Evolutionary conservation across 2,113 vertebrate genomes (phyloP).

Genomic region (Elachura formosa): DNA sequence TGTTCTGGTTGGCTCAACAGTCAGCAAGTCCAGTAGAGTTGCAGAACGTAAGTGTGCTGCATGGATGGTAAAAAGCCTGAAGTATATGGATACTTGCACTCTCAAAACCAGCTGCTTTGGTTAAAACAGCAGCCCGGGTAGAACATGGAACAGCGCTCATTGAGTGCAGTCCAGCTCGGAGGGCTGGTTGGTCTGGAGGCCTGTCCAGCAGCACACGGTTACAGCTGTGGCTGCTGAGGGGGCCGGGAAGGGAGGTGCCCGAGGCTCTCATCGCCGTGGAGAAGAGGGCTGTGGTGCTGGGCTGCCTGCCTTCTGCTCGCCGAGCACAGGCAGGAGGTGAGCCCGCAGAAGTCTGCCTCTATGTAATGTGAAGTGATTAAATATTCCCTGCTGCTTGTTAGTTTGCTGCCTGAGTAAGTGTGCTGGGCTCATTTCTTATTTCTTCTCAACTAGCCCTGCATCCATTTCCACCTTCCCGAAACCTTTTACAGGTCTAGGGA

Average conservation of each 20-base stretch:
- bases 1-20: not conserved
- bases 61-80: not conserved
- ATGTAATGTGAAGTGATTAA: constrained; percentile 7
- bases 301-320: not conserved
- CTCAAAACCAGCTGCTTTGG: not conserved
- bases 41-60: accelerated
- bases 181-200: no score
- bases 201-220: not conserved
- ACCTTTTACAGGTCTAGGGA: constrained; percentile 86
- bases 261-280: not conserved
- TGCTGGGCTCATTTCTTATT: constrained; percentile 62
- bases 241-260: not conserved
- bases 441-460: constrained; percentile 77
- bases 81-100: no score
- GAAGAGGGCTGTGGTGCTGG: not conserved
- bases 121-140: not conserved
- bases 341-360: not conserved
- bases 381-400: constrained; percentile 45
- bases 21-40: not conserved
- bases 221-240: not conserved
- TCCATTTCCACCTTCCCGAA: constrained; percentile 88
- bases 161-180: not conserved
- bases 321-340: not conserved
- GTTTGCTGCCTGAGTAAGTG: constrained; percentile 70
- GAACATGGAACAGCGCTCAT: not conserved